Conservation (phyloP, 2,113 vertebrate species). For the Neolamprologus falcicula region DNA sequence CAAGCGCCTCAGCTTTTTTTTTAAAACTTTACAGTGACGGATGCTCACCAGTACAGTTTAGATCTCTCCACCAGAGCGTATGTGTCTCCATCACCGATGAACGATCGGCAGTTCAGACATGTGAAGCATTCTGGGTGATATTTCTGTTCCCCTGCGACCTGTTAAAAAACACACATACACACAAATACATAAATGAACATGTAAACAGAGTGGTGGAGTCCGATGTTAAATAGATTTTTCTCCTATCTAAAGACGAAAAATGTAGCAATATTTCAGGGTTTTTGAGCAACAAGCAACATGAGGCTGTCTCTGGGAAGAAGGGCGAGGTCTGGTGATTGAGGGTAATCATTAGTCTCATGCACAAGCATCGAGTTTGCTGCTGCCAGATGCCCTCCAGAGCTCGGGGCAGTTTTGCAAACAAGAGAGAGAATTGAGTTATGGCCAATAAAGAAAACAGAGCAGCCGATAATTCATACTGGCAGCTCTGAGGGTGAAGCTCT, state of each 20-base stretch:
- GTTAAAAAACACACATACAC: neutral
- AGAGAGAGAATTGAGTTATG: slow-evolving; percentile 45
- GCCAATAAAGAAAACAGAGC: slow-evolving; percentile 7
- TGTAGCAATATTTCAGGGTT: neutral
- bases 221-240: neutral
- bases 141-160: slow-evolving; percentile 97
- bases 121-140: slow-evolving; percentile 98
- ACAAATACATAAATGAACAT: neutral
- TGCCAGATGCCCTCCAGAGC: slow-evolving; percentile 42
- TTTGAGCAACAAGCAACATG: neutral
- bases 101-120: slow-evolving; percentile 83
- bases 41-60: slow-evolving; percentile 94
- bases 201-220: neutral
- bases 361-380: slow-evolving; percentile 23
- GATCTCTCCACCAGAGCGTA: slow-evolving; percentile 95
- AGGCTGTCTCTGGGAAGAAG: slow-evolving; percentile 5
- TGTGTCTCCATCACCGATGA: slow-evolving; percentile 96
- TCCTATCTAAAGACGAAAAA: neutral
- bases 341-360: neutral
- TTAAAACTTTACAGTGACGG: neutral
- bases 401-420: slow-evolving; percentile 38
- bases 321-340: slow-evolving; percentile 17
- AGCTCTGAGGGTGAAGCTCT: neutral
- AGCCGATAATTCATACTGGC: slow-evolving; percentile 30
- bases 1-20: neutral